Percentiles rank a stretch among this genome's conserved stretches.
Conservation (phyloP, 92 coral and sea anemone genomes). For the Nematostella vectensis region DNA sequence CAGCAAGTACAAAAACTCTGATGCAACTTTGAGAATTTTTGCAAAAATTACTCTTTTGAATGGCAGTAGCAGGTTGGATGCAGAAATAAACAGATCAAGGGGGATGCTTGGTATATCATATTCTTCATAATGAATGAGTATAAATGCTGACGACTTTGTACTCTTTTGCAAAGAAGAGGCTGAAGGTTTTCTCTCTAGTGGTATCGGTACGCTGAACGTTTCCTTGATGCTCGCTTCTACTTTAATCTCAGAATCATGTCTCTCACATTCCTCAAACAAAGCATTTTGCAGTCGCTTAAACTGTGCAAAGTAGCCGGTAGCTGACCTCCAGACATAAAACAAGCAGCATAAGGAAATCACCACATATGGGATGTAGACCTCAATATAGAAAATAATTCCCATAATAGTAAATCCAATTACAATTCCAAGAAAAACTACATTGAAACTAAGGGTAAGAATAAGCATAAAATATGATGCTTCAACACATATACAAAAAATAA, state of each 20-base stretch:
- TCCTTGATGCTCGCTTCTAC: constrained; percentile 65
- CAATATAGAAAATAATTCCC: constrained; percentile 71
- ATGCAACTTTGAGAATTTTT: constrained; percentile 44
- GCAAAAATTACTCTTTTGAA: constrained; percentile 67
- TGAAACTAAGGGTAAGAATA: constrained; percentile 49
- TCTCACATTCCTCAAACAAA: constrained; percentile 82
- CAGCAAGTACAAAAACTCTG: constrained; percentile 53
- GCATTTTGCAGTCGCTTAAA: constrained; percentile 57
- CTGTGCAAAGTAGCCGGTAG: constrained; percentile 52
- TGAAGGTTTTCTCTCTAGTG: constrained; percentile 17
- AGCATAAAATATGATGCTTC: constrained; percentile 70
- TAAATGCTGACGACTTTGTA: constrained; percentile 23
- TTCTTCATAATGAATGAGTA: constrained; percentile 42
- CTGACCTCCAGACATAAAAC: constrained; percentile 44
- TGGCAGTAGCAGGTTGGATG: constrained; percentile 47
- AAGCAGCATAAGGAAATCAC: constrained; percentile 35
- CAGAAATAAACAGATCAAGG: constrained; percentile 51
- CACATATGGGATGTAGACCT: constrained; percentile 67
- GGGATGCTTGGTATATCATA: constrained; percentile 57
- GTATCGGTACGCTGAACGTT: constrained; percentile 44
- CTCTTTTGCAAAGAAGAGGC: constrained; percentile 32
- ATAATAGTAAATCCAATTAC: constrained; percentile 72
- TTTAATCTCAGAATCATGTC: constrained; percentile 47
- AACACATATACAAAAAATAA: constrained; percentile 70
- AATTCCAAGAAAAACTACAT: constrained; percentile 68